phyloP scores from a whole-genome alignment of 1,140 invertebrate species.

The Zaprionus lachaisei region DNA sequence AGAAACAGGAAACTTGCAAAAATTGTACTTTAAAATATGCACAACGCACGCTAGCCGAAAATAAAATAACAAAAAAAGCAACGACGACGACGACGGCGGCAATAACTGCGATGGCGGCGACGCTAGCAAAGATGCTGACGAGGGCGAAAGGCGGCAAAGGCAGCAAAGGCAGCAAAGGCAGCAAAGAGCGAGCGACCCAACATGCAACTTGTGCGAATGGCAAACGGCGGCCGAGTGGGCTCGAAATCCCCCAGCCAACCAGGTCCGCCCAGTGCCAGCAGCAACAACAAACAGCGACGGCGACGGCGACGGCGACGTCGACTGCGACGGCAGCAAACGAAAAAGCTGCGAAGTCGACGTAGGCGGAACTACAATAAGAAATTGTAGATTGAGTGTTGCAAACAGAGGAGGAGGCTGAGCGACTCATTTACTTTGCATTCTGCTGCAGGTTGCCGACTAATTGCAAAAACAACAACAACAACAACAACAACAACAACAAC shows the following conservation, averaged over 20 bases:
- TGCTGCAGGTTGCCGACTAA: slow-evolving; percentile 40
- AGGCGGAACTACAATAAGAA: slow-evolving; percentile 52
- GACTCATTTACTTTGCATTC: slow-evolving; percentile 39
- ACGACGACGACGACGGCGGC: slow-evolving; percentile 14
- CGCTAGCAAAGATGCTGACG: slow-evolving; percentile 23
- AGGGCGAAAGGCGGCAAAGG: slow-evolving; percentile 1
- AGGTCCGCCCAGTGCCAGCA: slow-evolving; percentile 27
- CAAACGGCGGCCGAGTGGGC: slow-evolving; percentile 59
- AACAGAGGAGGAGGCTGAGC: slow-evolving; percentile 5
- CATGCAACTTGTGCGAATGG: slow-evolving; percentile 75
- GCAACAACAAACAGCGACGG: slow-evolving; percentile 8
- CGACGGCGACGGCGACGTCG: slow-evolving; percentile 1
- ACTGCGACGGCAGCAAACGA: background rate
- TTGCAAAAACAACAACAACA: background rate
- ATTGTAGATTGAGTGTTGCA: slow-evolving; percentile 34
- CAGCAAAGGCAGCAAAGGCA: slow-evolving; percentile 11
- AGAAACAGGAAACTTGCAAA: background rate
- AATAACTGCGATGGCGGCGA: slow-evolving; percentile 13
- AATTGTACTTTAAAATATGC: slow-evolving; percentile 54
- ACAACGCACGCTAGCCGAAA: slow-evolving; percentile 57
- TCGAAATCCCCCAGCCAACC: slow-evolving; percentile 11
- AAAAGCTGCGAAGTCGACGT: slow-evolving; percentile 32
- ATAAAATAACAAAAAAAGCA: slow-evolving; percentile 38
- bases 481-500: background rate
- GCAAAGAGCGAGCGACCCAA: slow-evolving; percentile 41